Conservation (phyloP, 2,888 invertebrate species). For the Mimachlamys varia region DNA sequence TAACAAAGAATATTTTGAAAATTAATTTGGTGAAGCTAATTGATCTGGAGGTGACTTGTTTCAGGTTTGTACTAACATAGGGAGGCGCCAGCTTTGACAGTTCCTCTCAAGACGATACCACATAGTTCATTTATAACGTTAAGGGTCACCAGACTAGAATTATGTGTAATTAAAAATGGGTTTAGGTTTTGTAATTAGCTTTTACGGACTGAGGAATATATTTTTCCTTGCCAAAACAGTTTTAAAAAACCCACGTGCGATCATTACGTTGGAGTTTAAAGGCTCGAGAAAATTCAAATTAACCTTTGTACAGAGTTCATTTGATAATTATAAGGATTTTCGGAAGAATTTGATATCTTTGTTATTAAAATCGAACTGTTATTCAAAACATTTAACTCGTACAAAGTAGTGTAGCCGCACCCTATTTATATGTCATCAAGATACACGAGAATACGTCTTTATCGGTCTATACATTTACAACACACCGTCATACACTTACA, state of each 20-base stretch:
- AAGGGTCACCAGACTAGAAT: background rate
- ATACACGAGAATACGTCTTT: background rate
- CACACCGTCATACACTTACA: background rate
- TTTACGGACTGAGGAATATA: background rate
- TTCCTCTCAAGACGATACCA: background rate
- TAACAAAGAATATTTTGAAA: background rate
- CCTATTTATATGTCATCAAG: background rate
- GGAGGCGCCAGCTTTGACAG: background rate
- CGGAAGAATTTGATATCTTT: background rate
- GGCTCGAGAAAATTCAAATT: background rate
- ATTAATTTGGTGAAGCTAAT: conserved; percentile 16
- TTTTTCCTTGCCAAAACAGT: background rate
- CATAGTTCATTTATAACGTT: background rate
- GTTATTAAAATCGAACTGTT: background rate
- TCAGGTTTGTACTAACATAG: too few relatives aligned
- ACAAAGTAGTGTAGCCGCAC: background rate
- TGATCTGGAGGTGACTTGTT: background rate
- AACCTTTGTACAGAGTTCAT: background rate
- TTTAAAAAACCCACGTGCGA: background rate
- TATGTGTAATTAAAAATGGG: conserved; percentile 21
- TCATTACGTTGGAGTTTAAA: background rate
- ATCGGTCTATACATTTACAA: background rate
- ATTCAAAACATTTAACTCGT: background rate
- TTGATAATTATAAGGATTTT: background rate
- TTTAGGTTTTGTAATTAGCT: background rate